Evolutionary conservation across 2,797 vertebrate species (phyloP).

Genomic region (Mionectes olivaceus): DNA sequence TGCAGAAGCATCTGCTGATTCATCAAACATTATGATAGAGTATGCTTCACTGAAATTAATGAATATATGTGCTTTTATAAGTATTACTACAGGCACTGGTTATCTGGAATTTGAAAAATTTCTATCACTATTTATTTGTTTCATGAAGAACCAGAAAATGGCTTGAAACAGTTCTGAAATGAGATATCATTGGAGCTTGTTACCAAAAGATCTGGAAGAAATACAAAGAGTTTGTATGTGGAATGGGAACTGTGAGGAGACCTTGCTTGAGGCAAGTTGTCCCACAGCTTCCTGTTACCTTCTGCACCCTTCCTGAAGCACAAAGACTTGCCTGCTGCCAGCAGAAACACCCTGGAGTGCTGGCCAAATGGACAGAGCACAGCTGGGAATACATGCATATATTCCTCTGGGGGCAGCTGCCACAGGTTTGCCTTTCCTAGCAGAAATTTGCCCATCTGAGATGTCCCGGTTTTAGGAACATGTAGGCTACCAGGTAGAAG

Average conservation of each 20-base stretch:
- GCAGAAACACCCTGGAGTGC: not conserved
- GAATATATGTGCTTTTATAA: not conserved
- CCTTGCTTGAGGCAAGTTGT: not conserved
- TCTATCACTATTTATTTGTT: not conserved
- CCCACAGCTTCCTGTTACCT: not conserved
- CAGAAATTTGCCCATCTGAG: not conserved
- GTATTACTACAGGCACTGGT: not conserved
- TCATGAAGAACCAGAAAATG: not conserved
- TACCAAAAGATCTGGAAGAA: not conserved
- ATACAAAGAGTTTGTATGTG: not conserved
- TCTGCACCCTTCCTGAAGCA: not conserved
- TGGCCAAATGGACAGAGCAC: not conserved
- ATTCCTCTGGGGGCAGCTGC: not conserved
- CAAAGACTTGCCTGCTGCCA: not conserved
- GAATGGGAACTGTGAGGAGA: not conserved
- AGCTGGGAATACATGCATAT: not conserved
- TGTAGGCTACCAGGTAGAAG: not conserved
- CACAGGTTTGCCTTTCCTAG: not conserved
- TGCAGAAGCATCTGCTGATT: not conserved
- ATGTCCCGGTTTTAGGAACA: not conserved
- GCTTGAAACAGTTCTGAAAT: not conserved
- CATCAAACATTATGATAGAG: not conserved
- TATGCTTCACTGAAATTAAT: not conserved
- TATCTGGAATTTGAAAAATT: not conserved
- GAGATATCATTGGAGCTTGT: fast-evolving